Base-by-base conservation (phyloP, 37 sponge, comb jelly and placozoan genomes). In the Amphimedon queenslandica region DNA sequence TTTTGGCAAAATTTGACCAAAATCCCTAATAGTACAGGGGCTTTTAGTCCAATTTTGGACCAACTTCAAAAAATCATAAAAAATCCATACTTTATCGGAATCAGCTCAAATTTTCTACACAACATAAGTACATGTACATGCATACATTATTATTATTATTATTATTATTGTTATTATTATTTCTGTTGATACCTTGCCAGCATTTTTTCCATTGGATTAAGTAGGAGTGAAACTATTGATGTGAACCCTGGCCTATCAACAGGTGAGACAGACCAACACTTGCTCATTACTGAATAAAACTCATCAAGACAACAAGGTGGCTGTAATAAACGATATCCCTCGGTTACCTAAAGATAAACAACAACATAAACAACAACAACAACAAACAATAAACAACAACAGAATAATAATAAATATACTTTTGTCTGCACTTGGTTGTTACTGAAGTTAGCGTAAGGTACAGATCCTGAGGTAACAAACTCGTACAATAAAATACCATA, bases 401-500 rank as follows among this genome's bases (percentile, higher is more conserved):
- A 32, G 11, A 20, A 18, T 35, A 42, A 55, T 31, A 13, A 73
- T 18, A 10, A 51, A 33, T 53, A 28, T 20, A 81, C 92, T 42
- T 84, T 84, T 36, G 56, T 29, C 70, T 77, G 85, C 28, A 86
- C 86, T 57, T 88, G 78, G 4, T 40, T 40, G 72, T 86, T 94
- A 58, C 85, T 86, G 75, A 94, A 73, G 43, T 69, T 77, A 25
- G 85, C 90, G 79, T 94, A 94, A 2, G 94, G 94, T 0, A 89
- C 90, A 18, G 90, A 78, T 1, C 94, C 94, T 55, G 68, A 42
- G 1, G 94, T 94, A 25, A 80, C 74, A 60, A 94, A 77, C 84
- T 94, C 94, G 63, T 82, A 94, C 61, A 89, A 72, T 20, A 89
- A 70, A 42, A 94, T 66, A 30, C 94, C 94, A 72, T 74, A 94